These are phyloP conservation scores for Schlechtendalia chinensis DNA, from an alignment of 1,140 invertebrate genomes.

Conservation along the genomic window DNA sequence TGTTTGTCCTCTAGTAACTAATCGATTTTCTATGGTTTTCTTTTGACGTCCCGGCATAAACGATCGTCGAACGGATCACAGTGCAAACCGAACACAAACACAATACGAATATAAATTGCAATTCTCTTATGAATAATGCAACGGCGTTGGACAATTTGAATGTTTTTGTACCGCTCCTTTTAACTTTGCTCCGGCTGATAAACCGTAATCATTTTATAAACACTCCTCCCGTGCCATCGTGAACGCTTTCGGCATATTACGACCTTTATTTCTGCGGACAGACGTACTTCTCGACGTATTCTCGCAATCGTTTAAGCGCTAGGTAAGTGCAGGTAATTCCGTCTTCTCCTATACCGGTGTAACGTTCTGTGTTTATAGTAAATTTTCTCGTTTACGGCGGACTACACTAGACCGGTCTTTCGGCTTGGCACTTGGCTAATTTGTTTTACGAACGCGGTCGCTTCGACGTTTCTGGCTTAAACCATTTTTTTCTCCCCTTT, in stretches of 20 bases:
- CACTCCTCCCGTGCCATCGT: background rate
- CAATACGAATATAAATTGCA: slow-evolving; percentile 36
- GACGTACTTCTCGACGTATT: background rate
- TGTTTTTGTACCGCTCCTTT: slow-evolving; percentile 14
- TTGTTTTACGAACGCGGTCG: too few species aligned
- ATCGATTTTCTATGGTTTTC: slow-evolving; percentile 10
- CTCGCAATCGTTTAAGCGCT: background rate
- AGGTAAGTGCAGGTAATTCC: background rate
- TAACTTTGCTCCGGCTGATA: slow-evolving; percentile 17
- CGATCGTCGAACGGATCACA: slow-evolving; percentile 23
- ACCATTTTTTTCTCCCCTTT: background rate
- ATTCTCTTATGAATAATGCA: slow-evolving; percentile 33
- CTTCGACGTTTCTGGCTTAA: background rate
- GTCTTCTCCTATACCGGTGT: background rate
- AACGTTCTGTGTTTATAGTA: too few species aligned
- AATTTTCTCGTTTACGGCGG: too few species aligned
- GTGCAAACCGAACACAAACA: slow-evolving; percentile 5
- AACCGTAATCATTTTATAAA: slow-evolving; percentile 22
- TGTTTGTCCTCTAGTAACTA: background rate
- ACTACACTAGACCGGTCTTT: too few species aligned
- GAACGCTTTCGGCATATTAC: background rate
- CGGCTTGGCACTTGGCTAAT: too few species aligned
- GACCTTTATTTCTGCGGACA: background rate
- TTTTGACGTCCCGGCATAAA: slow-evolving; percentile 1
- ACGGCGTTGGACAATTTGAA: slow-evolving; percentile 6